phyloP scores from a whole-genome alignment of 1,140 invertebrate species.

The Drosophila albomicans region DNA sequence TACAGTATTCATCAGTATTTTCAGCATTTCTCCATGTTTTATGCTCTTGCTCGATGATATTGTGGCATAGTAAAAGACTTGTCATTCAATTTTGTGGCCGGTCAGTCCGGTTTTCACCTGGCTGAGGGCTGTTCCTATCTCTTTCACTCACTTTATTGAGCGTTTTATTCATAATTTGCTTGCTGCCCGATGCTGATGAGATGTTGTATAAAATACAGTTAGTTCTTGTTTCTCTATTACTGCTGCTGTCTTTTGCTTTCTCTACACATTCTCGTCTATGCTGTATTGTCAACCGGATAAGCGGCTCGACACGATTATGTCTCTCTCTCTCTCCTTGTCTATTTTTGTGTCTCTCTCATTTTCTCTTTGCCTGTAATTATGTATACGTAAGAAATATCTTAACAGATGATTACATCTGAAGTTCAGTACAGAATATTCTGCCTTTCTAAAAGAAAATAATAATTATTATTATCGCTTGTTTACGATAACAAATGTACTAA shows the following conservation, averaged over 20 bases:
- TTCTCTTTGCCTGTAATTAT: constrained; percentile 19
- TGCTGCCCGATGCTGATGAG: constrained; percentile 2
- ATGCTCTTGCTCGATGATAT: background rate
- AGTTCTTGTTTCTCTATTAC: constrained; percentile 66
- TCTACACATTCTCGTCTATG: constrained; percentile 47
- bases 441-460: too few species aligned
- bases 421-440: constrained; percentile 1
- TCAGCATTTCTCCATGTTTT: constrained; percentile 18
- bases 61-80: constrained; percentile 44
- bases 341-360: background rate
- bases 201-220: constrained; percentile 67
- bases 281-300: constrained; percentile 73
- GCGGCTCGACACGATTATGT: constrained; percentile 19
- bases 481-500: background rate
- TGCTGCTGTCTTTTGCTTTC: constrained; percentile 55
- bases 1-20: background rate
- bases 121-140: background rate
- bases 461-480: background rate
- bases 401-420: constrained; percentile 35
- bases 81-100: constrained; percentile 51
- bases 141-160: constrained; percentile 52
- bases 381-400: constrained; percentile 19
- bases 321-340: background rate
- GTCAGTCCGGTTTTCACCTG: constrained; percentile 74
- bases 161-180: constrained; percentile 77